Base-by-base conservation (phyloP, 2,113 vertebrate genomes). In the Eubucco bourcierii region DNA sequence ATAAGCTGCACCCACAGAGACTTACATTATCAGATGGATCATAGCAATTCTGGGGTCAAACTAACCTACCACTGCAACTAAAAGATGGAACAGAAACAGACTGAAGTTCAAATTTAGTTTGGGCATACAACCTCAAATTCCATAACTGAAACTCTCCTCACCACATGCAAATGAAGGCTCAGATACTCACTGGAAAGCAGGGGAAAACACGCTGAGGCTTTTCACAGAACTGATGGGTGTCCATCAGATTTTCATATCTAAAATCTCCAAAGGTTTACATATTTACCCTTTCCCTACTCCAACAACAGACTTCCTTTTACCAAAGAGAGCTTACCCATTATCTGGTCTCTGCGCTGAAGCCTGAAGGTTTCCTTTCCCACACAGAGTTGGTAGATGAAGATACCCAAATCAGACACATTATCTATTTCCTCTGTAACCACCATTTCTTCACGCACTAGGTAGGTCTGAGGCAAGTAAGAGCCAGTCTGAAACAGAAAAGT, bases 321-420 rank as follows among this genome's bases (percentile, higher is more conserved):
- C 12, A 10, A 10, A 33, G 16, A 11, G 41, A 84, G 23, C 95
- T 83, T 92, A 99, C 99, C 98, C 59, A 95, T 88, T 67, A 98
- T 96, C 39, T 98, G 98, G 73, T 98, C 98, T 93, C 98, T 98
- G 66, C 98, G 98, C 71, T 98, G 98, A 96, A 99, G 99, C 52
- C 97, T 97, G 98, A 99, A 99, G 0, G 99, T 99, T 70, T 99
- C 98, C 94, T 98, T 98, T 6, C 98, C 98, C 16, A 98, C 97
- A 90, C 99, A 99, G 93, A 99, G 98, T 17, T 98, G 98, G 92
- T 98, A 98, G 95, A 99, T 99, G 96, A 99, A 99, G 93, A 98
- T 98, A n/a, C 99, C 99, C 95, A 99, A 95, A 5, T 98, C 98
- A 58, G 98, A 98, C 66, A 99, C 93, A 15, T 99, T 98, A 24